Base-by-base conservation (phyloP, 1,140 invertebrate species). In the Pemphigus obesinymphae region DNA sequence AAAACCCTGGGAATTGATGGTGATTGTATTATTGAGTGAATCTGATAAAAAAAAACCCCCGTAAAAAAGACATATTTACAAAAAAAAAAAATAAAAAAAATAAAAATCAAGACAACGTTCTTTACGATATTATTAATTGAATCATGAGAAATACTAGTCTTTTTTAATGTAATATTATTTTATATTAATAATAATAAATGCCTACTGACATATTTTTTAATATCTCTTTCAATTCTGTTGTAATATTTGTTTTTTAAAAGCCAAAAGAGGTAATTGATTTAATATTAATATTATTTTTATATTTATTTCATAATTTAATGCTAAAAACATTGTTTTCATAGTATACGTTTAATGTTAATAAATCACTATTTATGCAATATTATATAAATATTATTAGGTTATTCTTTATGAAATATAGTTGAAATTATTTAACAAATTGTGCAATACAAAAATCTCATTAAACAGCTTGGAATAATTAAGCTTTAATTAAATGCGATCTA, bases 51-150 rank as follows among this genome's bases (percentile, higher is more conserved):
- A 29, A 43, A 70, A 23, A 45, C 15, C n/a, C n/a, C n/a, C 23
- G 34, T 26, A 23, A 40, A 68, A 43, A 43, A 26, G 34, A 15
- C 37, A 70, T 26, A 15, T 43, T 43, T 43, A 34, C 34, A n/a
- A 66, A n/a, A n/a, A n/a, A n/a, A n/a, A n/a, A n/a, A n/a, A n/a
- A n/a, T n/a, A n/a, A n/a, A 26, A 70, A 11, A 43, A 43, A 70
- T 66, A 43, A 70, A 23, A 70, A 70, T 70, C 37, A 43, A 70
- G 20, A 70, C 10, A 43, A 70, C n/a, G 43, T 43, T 70, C 37
- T 66, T 66, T 66, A 34, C n/a, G 31, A 37, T 66, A 34, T 66
- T 66, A 66, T 66, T 37, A 66, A 66, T 26, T n/a, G n/a, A 66
- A 66, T 66, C 63, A 37, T n/a, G 8, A 2, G 45, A 50, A 50